Evolutionary conservation across 2,113 vertebrate species (phyloP).

Genomic region (Pterocles gutturalis): DNA sequence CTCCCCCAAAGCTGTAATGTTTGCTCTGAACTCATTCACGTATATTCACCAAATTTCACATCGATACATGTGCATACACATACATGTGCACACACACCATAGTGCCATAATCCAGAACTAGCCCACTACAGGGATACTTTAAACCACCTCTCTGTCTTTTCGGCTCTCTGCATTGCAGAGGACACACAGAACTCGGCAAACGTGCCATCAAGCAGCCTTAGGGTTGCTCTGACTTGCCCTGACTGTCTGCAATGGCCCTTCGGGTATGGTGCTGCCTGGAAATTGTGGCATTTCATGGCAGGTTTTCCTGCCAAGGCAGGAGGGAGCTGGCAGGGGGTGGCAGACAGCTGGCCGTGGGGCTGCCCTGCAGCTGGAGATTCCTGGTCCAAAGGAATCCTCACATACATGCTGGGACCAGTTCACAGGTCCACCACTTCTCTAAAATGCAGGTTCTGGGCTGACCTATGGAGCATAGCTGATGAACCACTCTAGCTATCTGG

Average conservation of each 20-base stretch:
- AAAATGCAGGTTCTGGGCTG: neutral
- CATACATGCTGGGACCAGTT: neutral
- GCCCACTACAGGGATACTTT: neutral
- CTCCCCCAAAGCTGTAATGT: conserved; percentile 27
- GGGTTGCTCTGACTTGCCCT: conserved; percentile 12
- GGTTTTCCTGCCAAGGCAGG: neutral
- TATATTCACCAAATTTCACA: neutral
- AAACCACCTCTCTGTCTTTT: neutral
- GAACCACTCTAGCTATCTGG: neutral
- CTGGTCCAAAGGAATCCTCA: neutral
- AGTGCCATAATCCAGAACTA: neutral
- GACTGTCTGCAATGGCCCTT: neutral
- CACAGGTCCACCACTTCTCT: neutral
- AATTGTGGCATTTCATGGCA: conserved; percentile 16
- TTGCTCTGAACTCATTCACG: conserved; percentile 14
- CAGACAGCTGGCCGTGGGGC: neutral
- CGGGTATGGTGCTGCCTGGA: conserved; percentile 2
- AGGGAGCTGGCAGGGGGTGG: neutral
- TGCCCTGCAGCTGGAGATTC: neutral
- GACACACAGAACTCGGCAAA: neutral
- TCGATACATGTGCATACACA: neutral
- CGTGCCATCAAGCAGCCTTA: neutral
- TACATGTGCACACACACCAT: neutral
- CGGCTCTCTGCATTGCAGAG: neutral
- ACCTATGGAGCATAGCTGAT: neutral